phyloP scores from a whole-genome alignment of 2,797 vertebrate species.

The Sphenopsis melanotis region DNA sequence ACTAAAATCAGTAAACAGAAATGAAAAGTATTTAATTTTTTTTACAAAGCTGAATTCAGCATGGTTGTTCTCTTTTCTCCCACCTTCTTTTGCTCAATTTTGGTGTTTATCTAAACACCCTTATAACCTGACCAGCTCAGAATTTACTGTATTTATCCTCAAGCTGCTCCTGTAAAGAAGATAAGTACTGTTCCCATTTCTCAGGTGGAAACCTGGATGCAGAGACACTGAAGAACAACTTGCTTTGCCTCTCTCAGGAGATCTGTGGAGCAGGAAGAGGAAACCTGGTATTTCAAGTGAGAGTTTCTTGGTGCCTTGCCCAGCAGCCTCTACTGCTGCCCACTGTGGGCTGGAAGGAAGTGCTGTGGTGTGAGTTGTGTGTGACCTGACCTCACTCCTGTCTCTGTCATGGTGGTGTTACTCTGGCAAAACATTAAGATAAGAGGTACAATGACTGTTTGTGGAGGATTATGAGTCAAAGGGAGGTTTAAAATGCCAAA shows the following conservation, averaged over 20 bases:
- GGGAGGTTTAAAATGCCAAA: not conserved
- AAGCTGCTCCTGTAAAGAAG: not conserved
- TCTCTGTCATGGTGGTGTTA: not conserved
- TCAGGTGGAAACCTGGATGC: not conserved
- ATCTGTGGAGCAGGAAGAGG: not conserved
- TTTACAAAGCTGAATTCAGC: not conserved
- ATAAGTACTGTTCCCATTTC: not conserved
- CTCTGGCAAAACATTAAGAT: not conserved
- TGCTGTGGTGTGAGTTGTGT: accelerated
- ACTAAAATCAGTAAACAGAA: not conserved
- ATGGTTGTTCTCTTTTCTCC: not conserved
- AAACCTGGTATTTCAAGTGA: not conserved
- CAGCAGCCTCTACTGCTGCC: not conserved
- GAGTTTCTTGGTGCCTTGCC: not conserved
- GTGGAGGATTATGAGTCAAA: not conserved
- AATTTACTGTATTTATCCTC: not conserved
- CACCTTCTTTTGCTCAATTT: not conserved
- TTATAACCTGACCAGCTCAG: not conserved
- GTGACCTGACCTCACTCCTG: not conserved
- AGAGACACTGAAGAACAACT: not conserved
- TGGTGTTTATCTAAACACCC: not conserved
- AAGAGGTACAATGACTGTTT: not conserved
- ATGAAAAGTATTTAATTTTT: not conserved
- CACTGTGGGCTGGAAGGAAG: not conserved
- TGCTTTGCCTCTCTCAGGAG: not conserved